Conservation (phyloP, 2,888 invertebrate genomes). For the Parnassius mnemosyne region DNA sequence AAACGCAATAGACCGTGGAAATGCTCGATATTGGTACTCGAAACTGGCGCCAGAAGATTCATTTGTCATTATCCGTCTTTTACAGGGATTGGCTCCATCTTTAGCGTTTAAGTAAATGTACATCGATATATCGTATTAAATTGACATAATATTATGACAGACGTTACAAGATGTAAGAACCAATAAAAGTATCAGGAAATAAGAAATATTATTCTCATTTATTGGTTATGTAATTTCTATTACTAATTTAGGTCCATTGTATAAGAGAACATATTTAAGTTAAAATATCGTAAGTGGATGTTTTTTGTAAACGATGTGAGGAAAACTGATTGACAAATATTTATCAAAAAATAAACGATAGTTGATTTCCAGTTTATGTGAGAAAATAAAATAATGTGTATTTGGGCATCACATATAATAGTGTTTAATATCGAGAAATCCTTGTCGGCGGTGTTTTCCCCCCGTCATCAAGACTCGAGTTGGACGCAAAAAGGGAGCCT, state of each 20-base stretch:
- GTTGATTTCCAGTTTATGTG: no score
- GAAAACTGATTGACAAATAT: no score
- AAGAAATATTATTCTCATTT: background rate
- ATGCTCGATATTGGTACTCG: conserved; percentile 17
- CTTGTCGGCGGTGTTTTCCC: no score
- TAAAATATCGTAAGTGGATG: no score
- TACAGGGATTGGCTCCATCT: conserved; percentile 10
- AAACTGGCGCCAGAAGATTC: conserved; percentile 28
- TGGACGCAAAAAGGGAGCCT: no score
- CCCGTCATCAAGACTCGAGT: no score
- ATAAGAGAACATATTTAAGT: no score
- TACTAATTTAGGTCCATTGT: background rate
- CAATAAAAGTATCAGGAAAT: background rate
- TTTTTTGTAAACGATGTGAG: no score
- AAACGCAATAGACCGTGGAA: conserved; percentile 11
- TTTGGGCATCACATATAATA: no score
- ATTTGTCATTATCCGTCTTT: conserved; percentile 31
- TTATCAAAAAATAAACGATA: no score
- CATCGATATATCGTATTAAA: background rate
- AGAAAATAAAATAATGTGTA: no score
- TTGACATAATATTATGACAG: background rate
- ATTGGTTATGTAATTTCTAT: background rate
- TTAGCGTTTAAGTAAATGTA: conserved; percentile 3
- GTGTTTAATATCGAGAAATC: no score
- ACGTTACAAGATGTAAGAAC: background rate